Conservation (phyloP, 2,888 invertebrate species). For the Volucella bombylans region DNA sequence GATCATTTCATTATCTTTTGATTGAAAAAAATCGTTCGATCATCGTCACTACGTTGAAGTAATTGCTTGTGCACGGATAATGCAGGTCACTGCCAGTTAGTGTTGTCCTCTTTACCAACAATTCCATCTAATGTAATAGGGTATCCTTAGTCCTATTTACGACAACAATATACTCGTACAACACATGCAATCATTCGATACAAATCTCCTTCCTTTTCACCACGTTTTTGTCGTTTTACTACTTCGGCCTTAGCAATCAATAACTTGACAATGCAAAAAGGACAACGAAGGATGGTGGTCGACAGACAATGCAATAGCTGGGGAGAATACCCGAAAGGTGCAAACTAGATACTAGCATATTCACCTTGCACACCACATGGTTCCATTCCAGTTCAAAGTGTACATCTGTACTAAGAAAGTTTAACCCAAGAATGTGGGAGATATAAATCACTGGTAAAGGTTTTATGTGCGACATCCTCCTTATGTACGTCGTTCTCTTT, state of each 20-base stretch:
- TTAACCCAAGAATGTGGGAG: conserved; percentile 63
- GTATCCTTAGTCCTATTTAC: neutral
- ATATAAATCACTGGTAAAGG: conserved; percentile 70
- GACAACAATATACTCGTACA: too few species aligned
- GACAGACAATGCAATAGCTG: neutral
- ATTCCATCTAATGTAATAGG: too few species aligned
- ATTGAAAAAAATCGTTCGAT: too few species aligned
- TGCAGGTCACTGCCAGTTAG: conserved; percentile 23
- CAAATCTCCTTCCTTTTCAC: conserved; percentile 31
- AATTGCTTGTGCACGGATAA: neutral
- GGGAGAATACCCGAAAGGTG: neutral
- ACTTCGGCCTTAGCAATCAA: conserved; percentile 39
- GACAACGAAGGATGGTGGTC: conserved; percentile 24
- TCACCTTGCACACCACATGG: conserved; percentile 53
- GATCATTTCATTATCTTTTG: too few species aligned
- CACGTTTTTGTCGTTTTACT: conserved; percentile 12
- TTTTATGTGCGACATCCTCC: conserved; percentile 64
- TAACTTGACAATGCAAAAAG: conserved; percentile 52
- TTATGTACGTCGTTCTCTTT: conserved; percentile 15
- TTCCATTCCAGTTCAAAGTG: conserved; percentile 54
- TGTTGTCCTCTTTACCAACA: neutral
- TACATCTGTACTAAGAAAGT: conserved; percentile 54
- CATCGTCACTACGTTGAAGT: too few species aligned
- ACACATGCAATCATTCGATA: conserved; percentile 31
- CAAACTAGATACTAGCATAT: conserved; percentile 44